A percentile compares a stretch with the other conserved stretches of the same genome.
These are phyloP conservation scores for Nymphalis io DNA, from an alignment of 1,140 invertebrate species.

Conservation along the genomic window DNA sequence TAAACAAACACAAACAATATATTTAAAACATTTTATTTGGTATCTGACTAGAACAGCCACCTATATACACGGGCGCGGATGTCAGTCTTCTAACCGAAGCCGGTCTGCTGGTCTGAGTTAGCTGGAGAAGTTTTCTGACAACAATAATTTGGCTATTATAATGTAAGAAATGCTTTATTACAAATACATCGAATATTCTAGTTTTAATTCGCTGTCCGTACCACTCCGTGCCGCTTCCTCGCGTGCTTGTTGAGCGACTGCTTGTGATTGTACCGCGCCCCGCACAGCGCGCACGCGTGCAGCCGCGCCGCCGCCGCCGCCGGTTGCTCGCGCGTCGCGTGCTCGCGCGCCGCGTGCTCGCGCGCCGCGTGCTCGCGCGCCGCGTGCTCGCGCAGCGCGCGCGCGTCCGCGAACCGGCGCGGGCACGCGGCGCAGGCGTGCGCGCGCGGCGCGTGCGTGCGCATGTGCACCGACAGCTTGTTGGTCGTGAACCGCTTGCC, in stretches of 20 bases:
- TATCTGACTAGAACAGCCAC: neutral
- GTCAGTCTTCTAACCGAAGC: neutral
- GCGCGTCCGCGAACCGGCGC: slow-evolving; percentile 77
- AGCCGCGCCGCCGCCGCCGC: slow-evolving; percentile 46
- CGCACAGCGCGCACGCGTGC: slow-evolving; percentile 81
- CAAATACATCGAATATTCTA: no score
- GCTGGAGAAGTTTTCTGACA: slow-evolving; percentile 17
- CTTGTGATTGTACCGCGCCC: slow-evolving; percentile 73
- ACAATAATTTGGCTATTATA: neutral
- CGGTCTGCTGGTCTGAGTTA: neutral
- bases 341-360: slow-evolving; percentile 73
- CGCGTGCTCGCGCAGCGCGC: slow-evolving; percentile 71
- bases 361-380: slow-evolving; percentile 5
- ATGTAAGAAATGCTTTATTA: no score
- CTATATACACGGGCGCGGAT: neutral
- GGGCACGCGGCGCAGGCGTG: slow-evolving; percentile 49
- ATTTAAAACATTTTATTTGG: neutral
- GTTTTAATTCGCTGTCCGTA: no score
- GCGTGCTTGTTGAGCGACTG: slow-evolving; percentile 66
- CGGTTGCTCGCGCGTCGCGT: neutral
- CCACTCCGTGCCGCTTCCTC: slow-evolving; percentile 50
- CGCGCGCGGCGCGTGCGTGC: slow-evolving; percentile 74
- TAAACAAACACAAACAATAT: no score
- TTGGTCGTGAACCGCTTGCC: slow-evolving; percentile 71
- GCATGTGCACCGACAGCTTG: slow-evolving; percentile 76